These are phyloP conservation scores for Sebastes taczanowskii DNA, from an alignment of 2,797 vertebrate genomes.

Conservation along the genomic window DNA sequence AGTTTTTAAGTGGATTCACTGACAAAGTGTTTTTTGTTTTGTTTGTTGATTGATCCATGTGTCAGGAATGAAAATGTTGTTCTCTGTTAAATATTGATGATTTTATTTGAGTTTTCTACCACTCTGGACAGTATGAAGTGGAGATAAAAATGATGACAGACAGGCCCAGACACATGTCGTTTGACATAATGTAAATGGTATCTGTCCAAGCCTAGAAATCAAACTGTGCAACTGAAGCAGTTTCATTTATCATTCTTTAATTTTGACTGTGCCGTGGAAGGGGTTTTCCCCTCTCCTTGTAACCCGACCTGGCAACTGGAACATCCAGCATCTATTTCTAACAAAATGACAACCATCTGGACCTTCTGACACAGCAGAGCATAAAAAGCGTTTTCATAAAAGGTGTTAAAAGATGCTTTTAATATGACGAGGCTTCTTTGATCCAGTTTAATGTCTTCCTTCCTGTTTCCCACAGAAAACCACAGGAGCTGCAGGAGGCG, in stretches of 20 bases:
- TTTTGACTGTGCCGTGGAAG: slow-evolving; percentile 25
- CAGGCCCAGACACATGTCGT: slow-evolving; percentile 8
- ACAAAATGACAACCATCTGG: slow-evolving; percentile 53
- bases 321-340: slow-evolving; percentile 59
- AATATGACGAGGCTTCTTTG: not conserved
- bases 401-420: not conserved
- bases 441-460: slow-evolving; percentile 15
- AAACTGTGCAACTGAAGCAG: slow-evolving; percentile 10
- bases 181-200: slow-evolving; percentile 18
- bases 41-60: not conserved
- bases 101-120: not conserved
- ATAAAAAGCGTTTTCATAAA: not conserved
- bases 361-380: not conserved
- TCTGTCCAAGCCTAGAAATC: slow-evolving; percentile 25
- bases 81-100: not conserved
- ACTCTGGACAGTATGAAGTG: not conserved
- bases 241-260: slow-evolving; percentile 41
- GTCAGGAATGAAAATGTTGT: not conserved
- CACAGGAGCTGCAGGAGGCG: slow-evolving; percentile 94
- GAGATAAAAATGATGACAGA: not conserved
- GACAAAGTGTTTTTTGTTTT: not conserved
- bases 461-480: slow-evolving; percentile 88
- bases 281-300: slow-evolving; percentile 52
- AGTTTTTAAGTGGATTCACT: not conserved
- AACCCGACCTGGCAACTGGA: slow-evolving; percentile 58